phyloP scores from a whole-genome alignment of 2,797 vertebrate genomes.

The Anguilla marmorata region DNA sequence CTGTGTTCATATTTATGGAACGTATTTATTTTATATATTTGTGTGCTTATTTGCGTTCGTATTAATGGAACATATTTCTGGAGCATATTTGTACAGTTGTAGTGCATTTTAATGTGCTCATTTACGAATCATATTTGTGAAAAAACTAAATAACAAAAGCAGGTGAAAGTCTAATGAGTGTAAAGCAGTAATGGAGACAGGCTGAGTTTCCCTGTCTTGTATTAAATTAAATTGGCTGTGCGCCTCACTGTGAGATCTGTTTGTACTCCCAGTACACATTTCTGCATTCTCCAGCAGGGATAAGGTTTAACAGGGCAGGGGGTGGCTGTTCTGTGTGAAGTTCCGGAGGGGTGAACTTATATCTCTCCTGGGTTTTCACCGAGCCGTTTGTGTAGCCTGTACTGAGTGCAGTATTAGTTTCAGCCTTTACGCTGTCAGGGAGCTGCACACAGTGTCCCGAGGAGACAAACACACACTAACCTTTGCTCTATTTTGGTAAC shows the following conservation, averaged over 20 bases:
- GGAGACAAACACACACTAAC: background rate
- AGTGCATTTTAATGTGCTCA: background rate
- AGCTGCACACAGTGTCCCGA: background rate
- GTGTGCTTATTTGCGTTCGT: background rate
- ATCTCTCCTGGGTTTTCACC: slow-evolving; percentile 21
- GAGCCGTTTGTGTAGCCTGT: background rate
- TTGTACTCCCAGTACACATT: background rate
- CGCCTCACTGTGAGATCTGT: background rate
- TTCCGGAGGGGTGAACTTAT: background rate
- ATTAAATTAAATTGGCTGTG: background rate
- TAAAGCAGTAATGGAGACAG: background rate
- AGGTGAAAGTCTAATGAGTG: background rate
- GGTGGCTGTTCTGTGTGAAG: background rate
- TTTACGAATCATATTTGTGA: background rate
- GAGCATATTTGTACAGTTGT: background rate
- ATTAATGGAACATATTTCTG: background rate
- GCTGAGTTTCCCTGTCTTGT: background rate
- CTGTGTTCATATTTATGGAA: too few relatives aligned
- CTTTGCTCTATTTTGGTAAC: background rate
- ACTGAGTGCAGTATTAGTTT: background rate
- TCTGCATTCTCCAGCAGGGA: background rate
- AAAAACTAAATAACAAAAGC: background rate
- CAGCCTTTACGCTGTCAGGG: slow-evolving; percentile 10
- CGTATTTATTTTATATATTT: too few relatives aligned
- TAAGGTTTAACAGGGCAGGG: background rate